phyloP scores from a whole-genome alignment of 2,888 invertebrate species.

The Linnaemya vulpina region DNA sequence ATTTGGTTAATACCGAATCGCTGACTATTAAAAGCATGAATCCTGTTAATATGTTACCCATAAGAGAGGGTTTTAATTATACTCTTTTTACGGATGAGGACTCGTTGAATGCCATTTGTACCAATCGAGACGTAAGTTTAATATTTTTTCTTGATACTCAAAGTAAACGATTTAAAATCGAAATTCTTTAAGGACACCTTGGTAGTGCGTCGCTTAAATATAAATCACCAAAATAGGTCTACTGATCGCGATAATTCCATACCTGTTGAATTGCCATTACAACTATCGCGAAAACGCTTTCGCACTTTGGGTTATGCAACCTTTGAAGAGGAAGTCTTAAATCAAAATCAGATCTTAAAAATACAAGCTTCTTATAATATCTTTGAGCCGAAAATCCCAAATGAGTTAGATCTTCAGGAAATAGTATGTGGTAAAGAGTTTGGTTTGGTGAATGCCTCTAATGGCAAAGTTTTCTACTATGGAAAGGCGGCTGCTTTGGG shows the following conservation, averaged over 20 bases:
- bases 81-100: conserved; percentile 90
- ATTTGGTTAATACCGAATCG: conserved; percentile 83
- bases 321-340: conserved; percentile 87
- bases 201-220: conserved; percentile 87
- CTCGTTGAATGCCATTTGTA: conserved; percentile 89
- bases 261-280: conserved; percentile 87
- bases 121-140: conserved; percentile 89
- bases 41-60: conserved; percentile 79
- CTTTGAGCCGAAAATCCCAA: conserved; percentile 85
- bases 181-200: conserved; percentile 87
- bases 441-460: conserved; percentile 91
- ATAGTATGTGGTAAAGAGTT: conserved; percentile 96
- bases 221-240: conserved; percentile 83
- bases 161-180: not conserved
- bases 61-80: conserved; percentile 81
- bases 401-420: conserved; percentile 91
- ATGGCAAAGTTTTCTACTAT: conserved; percentile 94
- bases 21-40: conserved; percentile 83
- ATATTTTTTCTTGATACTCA: conserved; percentile 3
- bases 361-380: conserved; percentile 84
- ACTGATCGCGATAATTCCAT: conserved; percentile 77
- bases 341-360: conserved; percentile 83
- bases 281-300: conserved; percentile 90
- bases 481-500: conserved; percentile 94
- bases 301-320: conserved; percentile 89